phyloP scores from a whole-genome alignment of 2,888 invertebrate species.

The Habroteleia sp. region DNA sequence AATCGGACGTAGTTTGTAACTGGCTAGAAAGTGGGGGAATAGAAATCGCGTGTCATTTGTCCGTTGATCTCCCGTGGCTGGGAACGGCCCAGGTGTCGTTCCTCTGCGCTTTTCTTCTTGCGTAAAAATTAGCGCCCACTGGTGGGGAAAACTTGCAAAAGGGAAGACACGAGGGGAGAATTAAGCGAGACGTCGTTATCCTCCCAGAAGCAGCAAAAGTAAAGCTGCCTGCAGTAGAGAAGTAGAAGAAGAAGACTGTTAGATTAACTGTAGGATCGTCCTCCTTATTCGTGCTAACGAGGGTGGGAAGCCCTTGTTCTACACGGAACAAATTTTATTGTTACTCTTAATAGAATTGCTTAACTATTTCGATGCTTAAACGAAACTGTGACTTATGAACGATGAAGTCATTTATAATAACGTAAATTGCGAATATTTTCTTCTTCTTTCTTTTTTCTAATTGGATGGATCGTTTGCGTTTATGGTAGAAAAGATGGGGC shows the following conservation, averaged over 20 bases:
- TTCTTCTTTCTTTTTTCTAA: slow-evolving; percentile 19
- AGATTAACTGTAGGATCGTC: slow-evolving; percentile 72
- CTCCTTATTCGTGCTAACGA: slow-evolving; percentile 69
- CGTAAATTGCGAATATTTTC: slow-evolving; percentile 7
- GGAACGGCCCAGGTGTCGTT: slow-evolving; percentile 67
- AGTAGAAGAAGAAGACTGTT: slow-evolving; percentile 60
- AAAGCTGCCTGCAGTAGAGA: slow-evolving; percentile 24
- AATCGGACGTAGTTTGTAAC: slow-evolving; percentile 79
- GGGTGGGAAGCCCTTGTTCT: slow-evolving; percentile 65
- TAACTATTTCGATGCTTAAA: slow-evolving; percentile 43
- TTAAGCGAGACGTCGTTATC: slow-evolving; percentile 72
- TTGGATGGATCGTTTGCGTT: slow-evolving; percentile 28
- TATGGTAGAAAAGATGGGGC: slow-evolving; percentile 66
- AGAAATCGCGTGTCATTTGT: slow-evolving; percentile 81
- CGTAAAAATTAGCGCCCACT: slow-evolving; percentile 68
- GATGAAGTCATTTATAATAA: slow-evolving; percentile 25
- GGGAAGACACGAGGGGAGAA: slow-evolving; percentile 70
- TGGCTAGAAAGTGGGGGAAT: slow-evolving; percentile 66
- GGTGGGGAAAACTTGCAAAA: slow-evolving; percentile 45
- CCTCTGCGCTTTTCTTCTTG: slow-evolving; percentile 63
- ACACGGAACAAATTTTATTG: slow-evolving; percentile 57
- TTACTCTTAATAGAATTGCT: slow-evolving; percentile 58
- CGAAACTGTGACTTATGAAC: slow-evolving; percentile 46
- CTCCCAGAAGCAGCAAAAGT: slow-evolving; percentile 47
- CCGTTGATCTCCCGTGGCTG: slow-evolving; percentile 76